phyloP scores from a whole-genome alignment of 2,113 vertebrate species.

The Perca fluviatilis region DNA sequence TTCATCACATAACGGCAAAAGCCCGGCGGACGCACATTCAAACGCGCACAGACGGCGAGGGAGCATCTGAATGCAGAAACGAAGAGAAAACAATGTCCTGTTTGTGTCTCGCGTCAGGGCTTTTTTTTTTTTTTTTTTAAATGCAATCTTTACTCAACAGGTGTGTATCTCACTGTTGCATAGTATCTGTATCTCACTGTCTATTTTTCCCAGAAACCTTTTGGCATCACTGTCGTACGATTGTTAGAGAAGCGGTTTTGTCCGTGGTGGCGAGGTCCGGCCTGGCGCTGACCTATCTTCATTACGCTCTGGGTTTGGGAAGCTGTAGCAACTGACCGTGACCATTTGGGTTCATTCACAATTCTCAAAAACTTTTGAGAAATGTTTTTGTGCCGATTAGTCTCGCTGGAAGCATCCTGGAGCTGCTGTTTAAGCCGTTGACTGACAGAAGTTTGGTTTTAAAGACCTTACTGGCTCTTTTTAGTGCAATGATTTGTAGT shows the following conservation, averaged over 20 bases:
- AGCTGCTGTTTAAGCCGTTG: slow-evolving; percentile 24
- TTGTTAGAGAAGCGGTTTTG: slow-evolving; percentile 33
- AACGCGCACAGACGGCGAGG: slow-evolving; percentile 1
- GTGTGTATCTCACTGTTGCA: slow-evolving; percentile 51
- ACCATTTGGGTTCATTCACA: not conserved
- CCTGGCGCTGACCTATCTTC: slow-evolving; percentile 18
- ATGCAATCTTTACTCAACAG: slow-evolving; percentile 42
- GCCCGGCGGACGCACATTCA: slow-evolving; percentile 38
- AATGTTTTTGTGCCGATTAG: slow-evolving; percentile 26
- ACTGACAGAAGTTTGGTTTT: slow-evolving; percentile 34
- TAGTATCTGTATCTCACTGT: slow-evolving; percentile 53
- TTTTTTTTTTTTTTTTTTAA: slow-evolving; percentile 71
- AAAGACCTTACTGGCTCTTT: slow-evolving; percentile 38
- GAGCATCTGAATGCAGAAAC: slow-evolving; percentile 45
- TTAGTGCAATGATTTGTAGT: slow-evolving; percentile 67
- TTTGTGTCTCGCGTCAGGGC: slow-evolving; percentile 43
- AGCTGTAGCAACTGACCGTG: slow-evolving; percentile 16
- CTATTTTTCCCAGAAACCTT: slow-evolving; percentile 30
- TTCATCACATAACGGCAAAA: slow-evolving; percentile 20
- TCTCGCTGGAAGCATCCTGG: slow-evolving; percentile 28
- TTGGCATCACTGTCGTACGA: slow-evolving; percentile 34
- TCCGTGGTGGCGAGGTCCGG: slow-evolving; percentile 66
- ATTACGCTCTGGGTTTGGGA: slow-evolving; percentile 3
- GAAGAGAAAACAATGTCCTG: slow-evolving; percentile 36
- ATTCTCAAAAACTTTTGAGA: slow-evolving; percentile 8